Evolutionary conservation across 1,140 invertebrate species (phyloP), one percentile per base, ranked within the genome.

Genomic region (Brachionus paranguensis): DNA sequence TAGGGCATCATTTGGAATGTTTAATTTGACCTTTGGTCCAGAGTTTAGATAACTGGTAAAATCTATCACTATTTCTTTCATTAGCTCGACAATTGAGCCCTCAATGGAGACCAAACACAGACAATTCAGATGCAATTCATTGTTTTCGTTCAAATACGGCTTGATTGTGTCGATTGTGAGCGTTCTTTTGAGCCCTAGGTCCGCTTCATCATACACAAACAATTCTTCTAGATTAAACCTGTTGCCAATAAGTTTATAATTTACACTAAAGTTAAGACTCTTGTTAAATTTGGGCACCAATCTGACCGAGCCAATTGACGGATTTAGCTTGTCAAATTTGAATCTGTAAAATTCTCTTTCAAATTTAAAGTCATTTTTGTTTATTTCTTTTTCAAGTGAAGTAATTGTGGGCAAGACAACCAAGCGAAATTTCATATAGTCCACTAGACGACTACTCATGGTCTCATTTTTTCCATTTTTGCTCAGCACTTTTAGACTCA

Each of bases 311-410:
- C 72, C 72, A 47, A 76, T 27, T 27, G 20, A 37, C 10, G n/a
- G 17, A 76, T 76, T 76, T 7, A 12, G 20, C n/a, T 64, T 68
- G 33, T 68, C 43, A 60, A 68, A 68, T 60, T 81, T 81, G 41
- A 81, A 81, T 37, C 43, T 60, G 27, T 81, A 81, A 68, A 81
- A 60, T 27, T 81, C 78, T 64, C 41, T 43, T 27, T 81, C 78
- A 12, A 81, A 81, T 68, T 81, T 81, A 12, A 33, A 81, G 12
- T 81, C 68, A 43, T 72, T 72, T 43, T 72, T 72, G 41, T 81
- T 81, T 27, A 41, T 37, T 20, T 81, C 8, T 2, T 41, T 20
- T 20, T 41, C 27, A 64, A 81, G 78, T 4, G 53, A 60, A 6
- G 7, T 37, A 14, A 45, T 14, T 33, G 78, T 41, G 2, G 78